Evolutionary conservation across 2,888 invertebrate species (phyloP).

Genomic region (Rotaria socialis): DNA sequence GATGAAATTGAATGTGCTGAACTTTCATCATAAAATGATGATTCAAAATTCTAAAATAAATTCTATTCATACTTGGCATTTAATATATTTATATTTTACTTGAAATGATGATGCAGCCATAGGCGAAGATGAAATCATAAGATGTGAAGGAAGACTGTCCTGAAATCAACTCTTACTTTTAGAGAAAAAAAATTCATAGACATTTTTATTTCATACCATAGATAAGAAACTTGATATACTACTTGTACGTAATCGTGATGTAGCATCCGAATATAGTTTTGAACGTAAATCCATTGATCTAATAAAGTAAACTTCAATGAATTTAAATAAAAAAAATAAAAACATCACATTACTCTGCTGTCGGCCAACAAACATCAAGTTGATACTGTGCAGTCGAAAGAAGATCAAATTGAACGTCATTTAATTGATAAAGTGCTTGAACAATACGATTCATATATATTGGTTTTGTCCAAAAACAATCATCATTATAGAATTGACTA

Average conservation of each 20-base stretch:
- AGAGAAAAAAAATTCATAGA: not conserved
- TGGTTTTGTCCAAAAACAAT: conserved; percentile 53
- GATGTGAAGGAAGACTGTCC: not conserved
- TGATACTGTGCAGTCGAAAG: not conserved
- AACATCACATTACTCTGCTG: not conserved
- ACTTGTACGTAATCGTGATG: not conserved
- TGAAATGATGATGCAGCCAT: not conserved
- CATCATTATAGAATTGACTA: conserved; percentile 57
- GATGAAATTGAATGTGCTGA: not conserved
- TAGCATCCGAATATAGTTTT: not conserved
- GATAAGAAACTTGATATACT: conserved; percentile 26
- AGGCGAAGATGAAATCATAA: not conserved
- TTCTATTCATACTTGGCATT: no score
- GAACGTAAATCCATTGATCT: not conserved
- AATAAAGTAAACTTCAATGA: not conserved
- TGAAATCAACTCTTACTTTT: not conserved
- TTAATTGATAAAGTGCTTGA: conserved; percentile 59
- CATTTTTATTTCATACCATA: not conserved
- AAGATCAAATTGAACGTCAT: conserved; percentile 60
- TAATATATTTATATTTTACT: not conserved
- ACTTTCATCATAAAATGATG: not conserved
- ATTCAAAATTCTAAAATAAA: not conserved
- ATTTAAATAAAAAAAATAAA: not conserved
- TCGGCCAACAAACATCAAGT: conserved; percentile 23
- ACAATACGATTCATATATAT: conserved; percentile 53